phyloP scores from a whole-genome alignment of 1,140 invertebrate species.

The Mya arenaria region DNA sequence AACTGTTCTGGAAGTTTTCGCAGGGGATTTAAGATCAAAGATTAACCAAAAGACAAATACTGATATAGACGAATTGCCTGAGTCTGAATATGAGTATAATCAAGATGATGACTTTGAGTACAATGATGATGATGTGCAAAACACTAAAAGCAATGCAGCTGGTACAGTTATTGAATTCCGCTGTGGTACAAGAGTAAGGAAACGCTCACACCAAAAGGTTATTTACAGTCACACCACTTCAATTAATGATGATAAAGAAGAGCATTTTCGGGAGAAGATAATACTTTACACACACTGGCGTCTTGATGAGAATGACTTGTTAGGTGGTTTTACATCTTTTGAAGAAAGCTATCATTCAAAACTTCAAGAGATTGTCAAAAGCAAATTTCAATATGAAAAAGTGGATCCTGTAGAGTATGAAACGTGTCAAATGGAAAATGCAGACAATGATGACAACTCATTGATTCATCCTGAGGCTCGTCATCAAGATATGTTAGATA shows the following conservation, averaged over 20 bases:
- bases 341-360: conserved; percentile 14
- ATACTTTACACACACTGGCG: conserved; percentile 27
- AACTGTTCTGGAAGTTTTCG: no score
- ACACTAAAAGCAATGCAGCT: neutral
- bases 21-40: neutral
- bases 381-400: conserved; percentile 3
- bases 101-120: neutral
- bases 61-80: neutral
- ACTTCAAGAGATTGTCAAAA: neutral
- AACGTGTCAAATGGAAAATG: neutral
- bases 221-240: conserved; percentile 1
- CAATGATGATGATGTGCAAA: neutral
- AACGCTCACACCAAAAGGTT: conserved; percentile 8
- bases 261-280: conserved; percentile 23
- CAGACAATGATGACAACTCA: conserved; percentile 18
- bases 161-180: neutral
- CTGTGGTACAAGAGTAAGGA: conserved; percentile 18
- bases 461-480: conserved; percentile 17
- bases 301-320: conserved; percentile 17
- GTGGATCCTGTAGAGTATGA: conserved; percentile 8
- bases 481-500: conserved; percentile 31
- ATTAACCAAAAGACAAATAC: neutral
- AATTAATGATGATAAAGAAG: conserved; percentile 6
- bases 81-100: neutral
- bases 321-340: neutral